These are phyloP conservation scores for Odontomyia ornata DNA, from an alignment of 2,888 invertebrate genomes.

Conservation along the genomic window DNA sequence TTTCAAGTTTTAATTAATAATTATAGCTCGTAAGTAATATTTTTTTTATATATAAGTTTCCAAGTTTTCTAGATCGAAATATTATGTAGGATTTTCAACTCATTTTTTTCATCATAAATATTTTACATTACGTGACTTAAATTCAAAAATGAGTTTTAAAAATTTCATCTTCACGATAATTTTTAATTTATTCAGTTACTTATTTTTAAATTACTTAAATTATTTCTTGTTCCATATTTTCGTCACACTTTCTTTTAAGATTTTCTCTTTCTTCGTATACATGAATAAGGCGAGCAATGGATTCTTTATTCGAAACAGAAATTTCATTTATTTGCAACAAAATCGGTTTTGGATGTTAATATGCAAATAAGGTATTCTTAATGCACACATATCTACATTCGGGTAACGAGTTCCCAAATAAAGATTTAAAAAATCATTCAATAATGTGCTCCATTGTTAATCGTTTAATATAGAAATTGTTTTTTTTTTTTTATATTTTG, in stretches of 20 bases:
- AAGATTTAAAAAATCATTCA: neutral
- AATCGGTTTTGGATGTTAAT: neutral
- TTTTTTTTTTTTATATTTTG: slow-evolving; percentile 28
- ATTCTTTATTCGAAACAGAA: slow-evolving; percentile 44
- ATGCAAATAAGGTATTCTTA: too few relatives aligned
- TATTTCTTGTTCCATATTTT: slow-evolving; percentile 43
- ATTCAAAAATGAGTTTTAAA: slow-evolving; percentile 22
- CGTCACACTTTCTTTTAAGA: slow-evolving; percentile 46
- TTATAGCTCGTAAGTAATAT: too few relatives aligned
- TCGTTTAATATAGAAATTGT: neutral
- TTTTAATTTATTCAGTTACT: slow-evolving; percentile 23
- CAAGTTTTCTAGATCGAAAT: too few relatives aligned
- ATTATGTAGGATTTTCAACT: neutral
- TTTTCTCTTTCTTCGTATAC: slow-evolving; percentile 53
- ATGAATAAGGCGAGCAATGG: slow-evolving; percentile 57
- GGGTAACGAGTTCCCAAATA: too few relatives aligned
- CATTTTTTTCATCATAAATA: slow-evolving; percentile 2
- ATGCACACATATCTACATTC: too few relatives aligned
- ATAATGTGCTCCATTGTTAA: slow-evolving; percentile 8
- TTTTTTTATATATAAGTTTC: too few relatives aligned
- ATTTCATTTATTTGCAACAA: too few relatives aligned
- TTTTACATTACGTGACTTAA: slow-evolving; percentile 10
- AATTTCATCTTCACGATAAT: neutral
- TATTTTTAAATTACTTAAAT: slow-evolving; percentile 31
- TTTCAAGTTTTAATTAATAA: too few relatives aligned